Conservation (phyloP, 1,140 invertebrate species). For the Drosophila willistoni region DNA sequence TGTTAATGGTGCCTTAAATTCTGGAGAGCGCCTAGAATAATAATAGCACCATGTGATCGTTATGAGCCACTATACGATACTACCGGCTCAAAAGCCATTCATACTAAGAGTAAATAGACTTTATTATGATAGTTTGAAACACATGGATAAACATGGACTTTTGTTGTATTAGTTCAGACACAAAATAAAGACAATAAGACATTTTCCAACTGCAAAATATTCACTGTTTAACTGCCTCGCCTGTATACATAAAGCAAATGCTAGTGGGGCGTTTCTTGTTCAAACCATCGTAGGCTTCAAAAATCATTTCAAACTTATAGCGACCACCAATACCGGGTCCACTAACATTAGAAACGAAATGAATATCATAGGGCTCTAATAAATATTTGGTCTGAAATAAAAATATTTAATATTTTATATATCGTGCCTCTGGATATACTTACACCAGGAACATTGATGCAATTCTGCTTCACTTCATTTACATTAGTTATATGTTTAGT, state of each 20-base stretch:
- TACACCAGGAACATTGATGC: conserved; percentile 37
- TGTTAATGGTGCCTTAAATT: too few relatives aligned
- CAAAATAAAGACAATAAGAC: too few relatives aligned
- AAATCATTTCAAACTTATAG: not conserved
- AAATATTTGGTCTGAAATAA: conserved; percentile 1
- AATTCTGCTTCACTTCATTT: conserved; percentile 18
- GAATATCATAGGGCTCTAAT: not conserved
- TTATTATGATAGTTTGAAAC: too few relatives aligned
- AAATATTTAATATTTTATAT: too few relatives aligned
- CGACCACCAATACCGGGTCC: not conserved
- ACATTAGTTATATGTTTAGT: conserved; percentile 17
- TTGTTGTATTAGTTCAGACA: too few relatives aligned
- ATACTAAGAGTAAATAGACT: too few relatives aligned
- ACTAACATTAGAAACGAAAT: not conserved
- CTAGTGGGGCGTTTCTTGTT: not conserved
- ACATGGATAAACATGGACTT: too few relatives aligned
- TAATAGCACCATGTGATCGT: too few relatives aligned
- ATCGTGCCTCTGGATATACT: not conserved
- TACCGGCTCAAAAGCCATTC: too few relatives aligned
- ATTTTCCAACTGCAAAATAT: too few relatives aligned
- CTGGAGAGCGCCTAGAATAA: too few relatives aligned
- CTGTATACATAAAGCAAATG: not conserved
- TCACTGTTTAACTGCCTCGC: not conserved
- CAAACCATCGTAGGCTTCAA: not conserved
- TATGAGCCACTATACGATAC: too few relatives aligned